Evolutionary conservation across 2,113 vertebrate species (phyloP), one percentile per base, ranked within the genome.

Genomic region (Carollia perspicillata): DNA sequence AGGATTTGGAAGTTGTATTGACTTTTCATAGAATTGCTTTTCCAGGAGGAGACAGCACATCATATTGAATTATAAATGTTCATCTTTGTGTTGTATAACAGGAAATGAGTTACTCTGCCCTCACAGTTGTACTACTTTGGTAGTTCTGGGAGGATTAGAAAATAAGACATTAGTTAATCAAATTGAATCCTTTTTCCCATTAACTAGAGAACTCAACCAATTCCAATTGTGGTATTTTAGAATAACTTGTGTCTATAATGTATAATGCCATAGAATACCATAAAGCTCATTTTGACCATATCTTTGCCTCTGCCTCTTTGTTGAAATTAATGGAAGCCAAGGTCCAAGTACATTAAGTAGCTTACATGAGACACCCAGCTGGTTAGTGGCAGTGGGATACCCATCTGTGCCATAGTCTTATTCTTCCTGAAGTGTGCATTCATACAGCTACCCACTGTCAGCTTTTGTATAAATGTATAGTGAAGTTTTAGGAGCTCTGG

Each of bases 1-100:
- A 96, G 66, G 84, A 97, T 94, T 69, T 93, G 40, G 30, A 95
- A 95, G 93, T 84, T 47, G 8, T 97, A 97, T 97, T 97, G 93
- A 91, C 23, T 85, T 98, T 95, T 55, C 66, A 49, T 84, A 30
- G 87, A 94, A 97, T 79, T 96, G 53, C 71, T 97, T 98, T 97
- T 79, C 74, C 96, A 94, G 90, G 40, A 93, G n/a, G 75, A 97
- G 83, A 40, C 37, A 72, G 44, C 53, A 47, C n/a, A 68, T 58
- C 63, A 96, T 96, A 97, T 86, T 63, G 89, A 97, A 94, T 98
- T 89, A 68, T 80, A 58, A 87, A 92, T 69, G 60, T 10, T 28
- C 37, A 68, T 60, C 23, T 66, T 40, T 72, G 4, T 68, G 33
- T 28, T 65, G 6, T 60, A 60, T 80, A 84, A 79, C 9, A 85